These are phyloP conservation scores for Ctenopoma kingsleyae DNA, from an alignment of 2,797 vertebrate genomes.

Conservation along the genomic window DNA sequence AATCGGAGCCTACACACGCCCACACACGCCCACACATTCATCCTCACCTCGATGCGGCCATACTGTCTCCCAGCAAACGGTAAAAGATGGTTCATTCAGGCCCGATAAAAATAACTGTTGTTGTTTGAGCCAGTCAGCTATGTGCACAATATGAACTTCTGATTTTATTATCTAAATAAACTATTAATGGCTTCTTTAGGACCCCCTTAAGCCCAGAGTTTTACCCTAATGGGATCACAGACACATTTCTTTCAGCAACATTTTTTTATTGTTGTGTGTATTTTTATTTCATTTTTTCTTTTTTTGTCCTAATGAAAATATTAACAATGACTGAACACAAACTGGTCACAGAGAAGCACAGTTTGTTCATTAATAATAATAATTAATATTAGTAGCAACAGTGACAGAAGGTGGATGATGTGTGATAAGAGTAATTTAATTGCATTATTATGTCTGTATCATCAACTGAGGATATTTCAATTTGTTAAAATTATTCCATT, in stretches of 20 bases:
- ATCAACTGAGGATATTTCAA: not conserved
- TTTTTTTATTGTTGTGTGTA: not conserved
- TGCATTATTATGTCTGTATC: not conserved
- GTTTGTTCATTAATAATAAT: not conserved
- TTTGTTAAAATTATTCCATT: not conserved
- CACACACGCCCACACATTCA: not conserved
- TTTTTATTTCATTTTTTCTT: too few species aligned
- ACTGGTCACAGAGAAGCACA: too few species aligned
- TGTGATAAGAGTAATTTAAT: not conserved
- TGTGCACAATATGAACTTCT: too few species aligned
- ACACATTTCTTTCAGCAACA: not conserved
- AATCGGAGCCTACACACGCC: not conserved
- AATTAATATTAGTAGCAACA: not conserved
- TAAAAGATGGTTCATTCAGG: too few species aligned
- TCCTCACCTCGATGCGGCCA: not conserved
- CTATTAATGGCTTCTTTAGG: too few species aligned
- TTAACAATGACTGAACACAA: too few species aligned
- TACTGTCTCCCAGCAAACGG: too few species aligned
- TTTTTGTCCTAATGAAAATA: too few species aligned
- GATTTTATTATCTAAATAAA: too few species aligned
- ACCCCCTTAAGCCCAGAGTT: constrained; percentile 15
- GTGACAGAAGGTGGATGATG: not conserved
- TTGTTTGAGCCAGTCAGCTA: too few species aligned
- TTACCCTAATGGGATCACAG: constrained; percentile 8
- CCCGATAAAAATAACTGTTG: too few species aligned